These are phyloP conservation scores for Ophiothrix spiculata DNA, from an alignment of 35 echinoderm and acorn worm species.

Conservation along the genomic window DNA sequence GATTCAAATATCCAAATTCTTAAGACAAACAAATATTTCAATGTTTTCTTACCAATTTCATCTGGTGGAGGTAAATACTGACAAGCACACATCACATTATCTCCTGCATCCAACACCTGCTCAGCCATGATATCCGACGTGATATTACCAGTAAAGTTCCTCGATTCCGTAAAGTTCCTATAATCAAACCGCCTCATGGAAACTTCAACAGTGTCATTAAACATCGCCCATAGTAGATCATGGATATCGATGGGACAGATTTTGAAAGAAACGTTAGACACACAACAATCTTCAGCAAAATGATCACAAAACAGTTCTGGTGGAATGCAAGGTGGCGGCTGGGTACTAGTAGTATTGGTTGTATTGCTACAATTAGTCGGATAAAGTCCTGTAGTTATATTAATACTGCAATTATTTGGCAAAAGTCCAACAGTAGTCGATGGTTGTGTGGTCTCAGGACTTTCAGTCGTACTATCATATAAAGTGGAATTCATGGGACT, in stretches of 20 bases:
- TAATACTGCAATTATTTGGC: too few relatives aligned
- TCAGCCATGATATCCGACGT: not conserved
- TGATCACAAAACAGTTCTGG: not conserved
- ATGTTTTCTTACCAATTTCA: not conserved
- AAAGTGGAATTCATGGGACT: not conserved
- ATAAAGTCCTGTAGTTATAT: too few relatives aligned
- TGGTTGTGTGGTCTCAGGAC: not conserved
- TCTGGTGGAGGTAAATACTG: not conserved
- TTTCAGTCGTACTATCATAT: not conserved
- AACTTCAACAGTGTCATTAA: not conserved
- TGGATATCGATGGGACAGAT: not conserved
- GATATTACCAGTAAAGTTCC: not conserved
- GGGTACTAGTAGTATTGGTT: not conserved
- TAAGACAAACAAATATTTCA: too few relatives aligned
- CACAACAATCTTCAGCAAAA: not conserved
- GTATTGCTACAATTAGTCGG: not conserved
- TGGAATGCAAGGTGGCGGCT: not conserved
- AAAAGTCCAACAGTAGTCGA: not conserved
- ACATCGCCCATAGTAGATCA: not conserved
- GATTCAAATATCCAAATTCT: too few relatives aligned
- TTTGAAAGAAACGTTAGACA: not conserved
- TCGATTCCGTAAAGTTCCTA: too few relatives aligned
- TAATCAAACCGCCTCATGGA: too few relatives aligned
- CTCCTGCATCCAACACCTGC: not conserved
- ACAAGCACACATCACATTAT: not conserved